Evolutionary conservation across 2,888 invertebrate genomes (phyloP), one percentile per base, ranked within the genome.

Genomic region (Papilio protenor): DNA sequence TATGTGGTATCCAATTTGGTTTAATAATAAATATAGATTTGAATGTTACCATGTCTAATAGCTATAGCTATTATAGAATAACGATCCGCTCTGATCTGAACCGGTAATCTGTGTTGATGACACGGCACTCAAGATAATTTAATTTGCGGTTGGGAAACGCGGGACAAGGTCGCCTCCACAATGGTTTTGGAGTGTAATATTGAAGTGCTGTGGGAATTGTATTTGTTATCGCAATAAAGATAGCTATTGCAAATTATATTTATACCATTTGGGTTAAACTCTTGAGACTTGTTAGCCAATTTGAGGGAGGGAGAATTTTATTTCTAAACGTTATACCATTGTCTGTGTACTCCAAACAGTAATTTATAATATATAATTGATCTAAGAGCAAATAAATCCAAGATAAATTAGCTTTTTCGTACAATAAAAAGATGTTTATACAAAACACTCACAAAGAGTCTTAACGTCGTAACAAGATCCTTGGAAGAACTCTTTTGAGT

Each of bases 111-210:
- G 73, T 52, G 72, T 23, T 66, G 57, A 77, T 77, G 77, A 77
- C 66, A 73, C 23, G 73, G 45, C 73, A 77, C 69, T 73, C 69
- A 69, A 52, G 66, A 73, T 73, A 14, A 69, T 77, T 77, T 73
- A 77, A 77, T 73, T 77, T 73, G 21, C 40, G 47, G 66, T 11
- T 11, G n/a, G 8, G n/a, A 45, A 40, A 27, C 27, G 45, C 33
- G 77, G 27, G 11, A 45, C 45, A 33, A 47, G 55, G 27, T 33
- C 27, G 18, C 10, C 18, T 6, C 2, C 8, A 73, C 66, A 33
- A 57, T 69, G 55, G 77, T 77, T 55, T 40, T 52, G 66, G 27
- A 77, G 66, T 45, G 64, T 33, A 72, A 21, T 64, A 10, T 49
- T 59, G 47, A 49, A 49, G n/a, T 52, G 52, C 66, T 18, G 10